Evolutionary conservation across 2,797 vertebrate genomes (phyloP), one percentile per base, ranked within the genome.

Genomic region (Aplochiton taeniatus): DNA sequence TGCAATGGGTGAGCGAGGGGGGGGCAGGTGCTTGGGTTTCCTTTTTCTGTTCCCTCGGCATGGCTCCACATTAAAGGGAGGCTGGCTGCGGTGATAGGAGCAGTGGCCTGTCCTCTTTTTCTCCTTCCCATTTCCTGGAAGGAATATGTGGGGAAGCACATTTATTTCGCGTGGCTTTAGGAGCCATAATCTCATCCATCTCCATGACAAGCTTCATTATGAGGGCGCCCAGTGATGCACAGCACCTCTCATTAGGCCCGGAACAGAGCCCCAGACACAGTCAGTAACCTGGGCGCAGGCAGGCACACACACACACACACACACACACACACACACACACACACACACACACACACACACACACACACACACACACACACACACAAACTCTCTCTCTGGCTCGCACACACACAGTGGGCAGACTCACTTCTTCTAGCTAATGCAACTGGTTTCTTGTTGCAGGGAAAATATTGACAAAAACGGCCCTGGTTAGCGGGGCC

Each of bases 131-230:
- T 88, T 90, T 90, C 79, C 83, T 82, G 76, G 61, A 70, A 62
- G 78, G 83, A 83, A 86, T 83, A 81, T 85, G 77, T 67, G 75
- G 80, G 78, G 72, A 77, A 80, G 76, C 74, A 79, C 87, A 88
- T 89, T 89, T 84, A 87, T 90, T 88, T 87, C 80, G 84, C 86
- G 79, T 84, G 79, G 84, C 86, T 87, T 89, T 80, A 79, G 81
- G 82, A 86, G 79, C 87, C 83, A 89, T 89, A 90, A 92, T 92
- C 90, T 89, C 89, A 92, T 92, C 87, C 85, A 90, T 93, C 89
- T 93, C 85, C 73, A 82, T 91, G 91, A 92, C 91, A 92, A 90
- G 88, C 89, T 92, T 92, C 91, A 92, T 93, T 92, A 92, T 77
- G 85, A 83, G 85, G 77, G 79, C 84, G 82, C 77, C 87, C 85